Percentiles rank a stretch among this genome's conserved stretches.
Conservation (phyloP, 2,797 vertebrate species). For the Notolepis coatsorum region DNA sequence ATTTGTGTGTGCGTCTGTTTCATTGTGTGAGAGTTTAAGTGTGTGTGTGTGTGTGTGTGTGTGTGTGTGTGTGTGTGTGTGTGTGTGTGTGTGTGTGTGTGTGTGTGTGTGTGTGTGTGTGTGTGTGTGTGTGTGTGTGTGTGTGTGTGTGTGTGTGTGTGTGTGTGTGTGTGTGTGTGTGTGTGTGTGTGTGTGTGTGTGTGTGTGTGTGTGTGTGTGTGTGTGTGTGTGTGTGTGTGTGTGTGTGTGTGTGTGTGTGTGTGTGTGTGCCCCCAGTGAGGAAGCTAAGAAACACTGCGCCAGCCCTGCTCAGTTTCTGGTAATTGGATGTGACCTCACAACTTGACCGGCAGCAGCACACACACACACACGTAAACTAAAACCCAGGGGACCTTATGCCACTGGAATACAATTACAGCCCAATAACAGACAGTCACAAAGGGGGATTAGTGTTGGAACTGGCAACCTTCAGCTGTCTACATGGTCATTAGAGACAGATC, state of each 20-base stretch:
- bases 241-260: conserved; percentile 17
- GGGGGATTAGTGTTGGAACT: conserved; percentile 66
- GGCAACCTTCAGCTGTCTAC: conserved; percentile 62
- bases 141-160: not conserved
- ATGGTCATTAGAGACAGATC: conserved; percentile 53
- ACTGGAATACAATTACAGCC: conserved; percentile 60
- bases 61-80: not conserved
- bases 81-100: not conserved
- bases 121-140: conserved; percentile 4
- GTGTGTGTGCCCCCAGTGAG: conserved; percentile 16
- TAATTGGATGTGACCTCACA: conserved; percentile 72
- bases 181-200: not conserved
- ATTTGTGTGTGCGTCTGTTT: conserved; percentile 2
- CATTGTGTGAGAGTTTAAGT: not conserved
- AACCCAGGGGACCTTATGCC: conserved; percentile 49
- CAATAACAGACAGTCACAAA: conserved; percentile 48
- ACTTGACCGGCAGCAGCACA: conserved; percentile 53
- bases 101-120: conserved; percentile 37
- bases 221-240: conserved; percentile 28
- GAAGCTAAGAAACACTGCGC: conserved; percentile 30
- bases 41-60: conserved; percentile 35
- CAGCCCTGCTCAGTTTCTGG: conserved; percentile 32
- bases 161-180: conserved; percentile 18
- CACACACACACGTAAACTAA: conserved; percentile 20
- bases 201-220: conserved; percentile 17